A percentile compares a stretch with the other conserved stretches of the same genome.
Conservation (phyloP, 2,888 invertebrate genomes). For the Drosophila paranaensis region DNA sequence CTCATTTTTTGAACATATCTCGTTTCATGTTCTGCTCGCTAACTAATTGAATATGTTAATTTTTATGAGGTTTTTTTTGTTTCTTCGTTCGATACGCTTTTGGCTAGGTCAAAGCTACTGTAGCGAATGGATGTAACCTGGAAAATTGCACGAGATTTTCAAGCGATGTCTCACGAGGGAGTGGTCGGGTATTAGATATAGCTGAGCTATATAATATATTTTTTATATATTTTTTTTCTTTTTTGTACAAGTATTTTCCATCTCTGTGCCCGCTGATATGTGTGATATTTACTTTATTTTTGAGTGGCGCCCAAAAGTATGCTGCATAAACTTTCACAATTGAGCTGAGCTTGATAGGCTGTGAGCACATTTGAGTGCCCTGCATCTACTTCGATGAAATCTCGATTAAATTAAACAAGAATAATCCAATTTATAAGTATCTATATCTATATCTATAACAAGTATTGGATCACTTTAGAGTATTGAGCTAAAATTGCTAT, state of each 20-base stretch:
- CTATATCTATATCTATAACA: no score
- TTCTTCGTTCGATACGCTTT: conserved; percentile 11
- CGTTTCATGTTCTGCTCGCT: conserved; percentile 47
- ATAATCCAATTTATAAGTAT: no score
- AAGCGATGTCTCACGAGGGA: not conserved
- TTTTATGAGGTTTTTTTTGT: conserved; percentile 43
- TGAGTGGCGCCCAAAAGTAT: conserved; percentile 25
- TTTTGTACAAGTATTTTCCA: not conserved
- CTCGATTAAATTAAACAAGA: no score
- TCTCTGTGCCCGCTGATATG: conserved; percentile 10
- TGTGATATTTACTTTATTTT: not conserved
- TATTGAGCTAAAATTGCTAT: no score
- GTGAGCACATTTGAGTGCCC: not conserved
- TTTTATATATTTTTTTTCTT: not conserved
- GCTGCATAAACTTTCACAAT: rapidly evolving
- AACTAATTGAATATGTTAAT: conserved; percentile 71
- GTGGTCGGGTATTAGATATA: not conserved
- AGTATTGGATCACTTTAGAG: no score
- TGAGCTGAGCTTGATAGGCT: rapidly evolving
- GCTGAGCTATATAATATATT: not conserved
- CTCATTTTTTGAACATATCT: conserved; percentile 51
- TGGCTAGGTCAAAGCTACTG: conserved; percentile 33
- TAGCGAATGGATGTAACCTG: conserved; percentile 7
- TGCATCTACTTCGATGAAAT: conserved; percentile 4
- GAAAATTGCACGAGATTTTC: not conserved